Conservation (phyloP, 2,797 vertebrate species). For the Argentina silus region DNA sequence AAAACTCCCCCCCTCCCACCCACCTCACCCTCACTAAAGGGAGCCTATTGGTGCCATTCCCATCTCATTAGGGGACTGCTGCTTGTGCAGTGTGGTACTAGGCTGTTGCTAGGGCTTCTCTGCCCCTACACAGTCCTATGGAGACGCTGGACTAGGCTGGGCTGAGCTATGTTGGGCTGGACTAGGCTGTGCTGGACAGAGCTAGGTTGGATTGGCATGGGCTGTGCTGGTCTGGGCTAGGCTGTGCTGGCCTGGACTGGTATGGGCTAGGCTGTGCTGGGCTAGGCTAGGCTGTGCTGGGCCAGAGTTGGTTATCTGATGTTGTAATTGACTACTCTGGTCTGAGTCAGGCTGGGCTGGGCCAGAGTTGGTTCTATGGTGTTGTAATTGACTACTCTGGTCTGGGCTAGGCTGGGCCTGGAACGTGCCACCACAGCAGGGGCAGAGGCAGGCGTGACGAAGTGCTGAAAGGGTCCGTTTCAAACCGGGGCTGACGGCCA, state of each 20-base stretch:
- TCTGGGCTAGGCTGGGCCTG: conserved; percentile 82
- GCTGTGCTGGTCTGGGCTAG: neutral
- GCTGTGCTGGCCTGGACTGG: neutral
- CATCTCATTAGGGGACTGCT: conserved; percentile 81
- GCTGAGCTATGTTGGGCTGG: conserved; percentile 69
- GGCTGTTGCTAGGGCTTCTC: conserved; percentile 73
- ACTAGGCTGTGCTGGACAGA: neutral
- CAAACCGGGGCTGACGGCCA: conserved; percentile 86
- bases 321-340: neutral
- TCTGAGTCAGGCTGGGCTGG: neutral
- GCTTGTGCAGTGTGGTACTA: conserved; percentile 80
- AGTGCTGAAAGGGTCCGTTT: conserved; percentile 90
- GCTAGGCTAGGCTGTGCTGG: neutral
- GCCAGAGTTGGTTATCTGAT: conserved; percentile 39
- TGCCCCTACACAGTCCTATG: conserved; percentile 55
- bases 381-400: conserved; percentile 74
- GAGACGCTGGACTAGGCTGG: conserved; percentile 52
- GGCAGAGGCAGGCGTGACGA: conserved; percentile 90
- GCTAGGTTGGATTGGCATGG: neutral
- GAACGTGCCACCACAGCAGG: conserved; percentile 96
- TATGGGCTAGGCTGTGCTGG: neutral
- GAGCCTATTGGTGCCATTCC: conserved; percentile 82
- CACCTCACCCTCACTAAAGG: conserved; percentile 65
- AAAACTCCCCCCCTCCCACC: conserved; percentile 66
- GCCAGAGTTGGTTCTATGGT: conserved; percentile 66